phyloP scores from a whole-genome alignment of 2,797 vertebrate species.

The Vireo griseus region DNA sequence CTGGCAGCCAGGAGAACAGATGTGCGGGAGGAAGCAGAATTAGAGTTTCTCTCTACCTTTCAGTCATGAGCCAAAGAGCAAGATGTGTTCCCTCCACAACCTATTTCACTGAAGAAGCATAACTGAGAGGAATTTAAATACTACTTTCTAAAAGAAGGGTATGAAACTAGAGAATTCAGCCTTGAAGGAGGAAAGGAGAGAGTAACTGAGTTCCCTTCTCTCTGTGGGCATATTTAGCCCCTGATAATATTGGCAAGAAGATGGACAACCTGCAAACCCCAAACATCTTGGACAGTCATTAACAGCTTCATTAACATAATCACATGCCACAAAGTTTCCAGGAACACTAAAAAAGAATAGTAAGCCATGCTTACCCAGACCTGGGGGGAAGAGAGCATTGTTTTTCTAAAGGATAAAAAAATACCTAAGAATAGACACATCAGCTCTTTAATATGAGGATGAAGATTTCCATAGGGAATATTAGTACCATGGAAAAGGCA shows the following conservation, averaged over 20 bases:
- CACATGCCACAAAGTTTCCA: conserved; percentile 22
- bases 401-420: neutral
- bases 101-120: neutral
- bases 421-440: neutral
- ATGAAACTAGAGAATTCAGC: neutral
- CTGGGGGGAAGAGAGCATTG: neutral
- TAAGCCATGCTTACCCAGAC: neutral
- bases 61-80: neutral
- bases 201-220: neutral
- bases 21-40: neutral
- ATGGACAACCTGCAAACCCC: neutral
- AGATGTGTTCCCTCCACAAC: neutral
- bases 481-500: neutral
- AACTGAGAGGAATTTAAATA: neutral
- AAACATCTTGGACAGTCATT: neutral
- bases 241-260: neutral
- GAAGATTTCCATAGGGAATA: neutral
- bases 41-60: neutral
- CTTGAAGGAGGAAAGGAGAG: neutral
- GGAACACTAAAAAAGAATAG: neutral
- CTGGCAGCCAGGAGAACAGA: neutral
- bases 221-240: neutral
- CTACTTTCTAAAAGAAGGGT: neutral
- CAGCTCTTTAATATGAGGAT: neutral
- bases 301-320: neutral